Evolutionary conservation across 53 echinoderm and acorn worm species (phyloP).

Genomic region (Astropecten irregularis): DNA sequence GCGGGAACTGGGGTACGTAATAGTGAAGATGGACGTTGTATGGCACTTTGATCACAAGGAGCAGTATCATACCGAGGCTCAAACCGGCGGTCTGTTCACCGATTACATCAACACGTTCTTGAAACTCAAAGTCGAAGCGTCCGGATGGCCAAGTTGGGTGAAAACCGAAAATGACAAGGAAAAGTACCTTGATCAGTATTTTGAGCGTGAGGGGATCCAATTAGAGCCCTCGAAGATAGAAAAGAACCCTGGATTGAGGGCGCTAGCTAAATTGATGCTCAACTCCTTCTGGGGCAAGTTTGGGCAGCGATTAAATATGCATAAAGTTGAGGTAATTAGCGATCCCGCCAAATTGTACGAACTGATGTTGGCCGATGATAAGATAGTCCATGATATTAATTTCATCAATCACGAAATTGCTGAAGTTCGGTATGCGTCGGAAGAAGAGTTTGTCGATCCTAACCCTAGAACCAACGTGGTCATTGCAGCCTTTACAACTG

Average conservation of each 20-base stretch:
- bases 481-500: conserved; percentile 36
- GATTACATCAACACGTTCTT: conserved; percentile 53
- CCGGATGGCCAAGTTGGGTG: conserved; percentile 70
- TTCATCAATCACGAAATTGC: conserved; percentile 50
- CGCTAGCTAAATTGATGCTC: conserved; percentile 65
- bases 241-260: conserved; percentile 64
- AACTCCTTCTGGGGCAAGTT: conserved; percentile 59
- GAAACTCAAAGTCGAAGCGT: conserved; percentile 73
- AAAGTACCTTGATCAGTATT: conserved; percentile 40
- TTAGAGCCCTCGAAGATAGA: conserved; percentile 50
- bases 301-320: background rate
- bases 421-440: conserved; percentile 14
- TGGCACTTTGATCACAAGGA: conserved; percentile 65
- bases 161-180: conserved; percentile 48
- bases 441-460: conserved; percentile 32
- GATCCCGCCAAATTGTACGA: conserved; percentile 29
- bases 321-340: background rate
- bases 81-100: conserved; percentile 50
- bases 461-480: conserved; percentile 37
- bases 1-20: conserved; percentile 43
- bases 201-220: conserved; percentile 50
- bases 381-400: conserved; percentile 27
- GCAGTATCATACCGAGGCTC: conserved; percentile 22
- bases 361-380: background rate
- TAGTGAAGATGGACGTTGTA: conserved; percentile 28